Evolutionary conservation across 2,888 invertebrate genomes (phyloP), one percentile per base, ranked within the genome.

Genomic region (Tanypteryx hageni): DNA sequence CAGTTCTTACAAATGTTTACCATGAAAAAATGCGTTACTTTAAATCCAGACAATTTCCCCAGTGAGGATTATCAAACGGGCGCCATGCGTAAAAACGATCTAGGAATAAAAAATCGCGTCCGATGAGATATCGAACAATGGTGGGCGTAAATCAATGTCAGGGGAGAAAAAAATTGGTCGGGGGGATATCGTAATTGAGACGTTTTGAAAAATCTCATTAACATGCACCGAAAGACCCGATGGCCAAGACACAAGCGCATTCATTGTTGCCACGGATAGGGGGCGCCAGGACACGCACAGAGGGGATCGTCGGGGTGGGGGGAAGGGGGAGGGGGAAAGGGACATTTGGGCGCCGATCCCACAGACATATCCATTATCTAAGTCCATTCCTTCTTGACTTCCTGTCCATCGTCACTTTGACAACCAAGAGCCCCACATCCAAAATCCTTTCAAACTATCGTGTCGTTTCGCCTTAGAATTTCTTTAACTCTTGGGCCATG

Each of bases 131-230:
- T 27, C 76, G 76, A 76, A 76, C 76, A 76, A 76, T 76, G 76
- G 76, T 13, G 27, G 27, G 76, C 76, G 76, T 76, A 76, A 76
- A 76, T 76, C 76, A 76, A 27, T 76, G 76, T 76, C 76, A 22
- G 76, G 14, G 76, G 0, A 22, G 76, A 14, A 27, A 76, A 27
- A 76, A 76, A 27, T 14, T 22, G 76, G 5, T 22, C 22, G 13
- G 13, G 22, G 27, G 22, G 22, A 76, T 22, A 76, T 76, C 64
- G 61, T 89, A 89, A 89, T 64, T 89, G 89, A 89, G 61, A 64
- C 89, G 89, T 89, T 89, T 89, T 64, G 61, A 64, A 44, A 89
- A 89, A 89, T 89, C 89, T 89, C 89, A 64, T 89, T 89, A 89
- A 64, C 89, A 89, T 89, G 61, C 89, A 89, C 64, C 61, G 86